phyloP scores from a whole-genome alignment of 2,113 vertebrate species.

The Amazona guildingii region DNA sequence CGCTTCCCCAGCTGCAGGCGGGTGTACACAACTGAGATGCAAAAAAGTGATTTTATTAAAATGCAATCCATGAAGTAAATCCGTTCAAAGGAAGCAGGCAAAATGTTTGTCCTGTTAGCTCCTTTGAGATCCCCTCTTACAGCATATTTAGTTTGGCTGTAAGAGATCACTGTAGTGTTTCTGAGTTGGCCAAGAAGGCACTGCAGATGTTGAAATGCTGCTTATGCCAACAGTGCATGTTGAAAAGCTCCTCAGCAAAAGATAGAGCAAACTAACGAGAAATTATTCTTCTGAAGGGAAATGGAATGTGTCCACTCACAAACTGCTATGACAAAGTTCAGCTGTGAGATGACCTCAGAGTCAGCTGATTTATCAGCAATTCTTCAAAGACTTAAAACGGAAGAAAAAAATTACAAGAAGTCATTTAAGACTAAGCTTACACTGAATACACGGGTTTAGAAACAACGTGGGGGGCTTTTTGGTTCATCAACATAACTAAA shows the following conservation, averaged over 20 bases:
- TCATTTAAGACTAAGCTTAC: not conserved
- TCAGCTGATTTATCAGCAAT: not conserved
- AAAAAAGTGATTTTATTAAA: not conserved
- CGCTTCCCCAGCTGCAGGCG: not conserved
- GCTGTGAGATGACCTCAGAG: not conserved
- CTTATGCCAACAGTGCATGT: not conserved
- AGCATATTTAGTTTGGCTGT: not conserved
- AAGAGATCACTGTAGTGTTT: not conserved
- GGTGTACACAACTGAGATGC: not conserved
- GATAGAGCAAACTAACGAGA: not conserved
- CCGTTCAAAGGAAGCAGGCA: not conserved
- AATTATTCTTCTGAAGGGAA: not conserved
- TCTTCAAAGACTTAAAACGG: not conserved
- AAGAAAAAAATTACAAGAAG: not conserved
- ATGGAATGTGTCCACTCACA: not conserved
- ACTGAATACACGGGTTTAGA: not conserved
- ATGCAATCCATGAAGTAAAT: not conserved
- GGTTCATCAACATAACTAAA: not conserved
- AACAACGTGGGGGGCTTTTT: not conserved
- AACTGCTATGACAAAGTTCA: not conserved
- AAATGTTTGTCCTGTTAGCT: not conserved
- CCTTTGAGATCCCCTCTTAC: not conserved
- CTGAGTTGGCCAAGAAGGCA: not conserved
- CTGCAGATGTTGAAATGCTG: not conserved
- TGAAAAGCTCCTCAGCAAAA: not conserved